These are phyloP conservation scores for Bedellia somnulentella DNA, from an alignment of 2,888 invertebrate species.

Conservation along the genomic window DNA sequence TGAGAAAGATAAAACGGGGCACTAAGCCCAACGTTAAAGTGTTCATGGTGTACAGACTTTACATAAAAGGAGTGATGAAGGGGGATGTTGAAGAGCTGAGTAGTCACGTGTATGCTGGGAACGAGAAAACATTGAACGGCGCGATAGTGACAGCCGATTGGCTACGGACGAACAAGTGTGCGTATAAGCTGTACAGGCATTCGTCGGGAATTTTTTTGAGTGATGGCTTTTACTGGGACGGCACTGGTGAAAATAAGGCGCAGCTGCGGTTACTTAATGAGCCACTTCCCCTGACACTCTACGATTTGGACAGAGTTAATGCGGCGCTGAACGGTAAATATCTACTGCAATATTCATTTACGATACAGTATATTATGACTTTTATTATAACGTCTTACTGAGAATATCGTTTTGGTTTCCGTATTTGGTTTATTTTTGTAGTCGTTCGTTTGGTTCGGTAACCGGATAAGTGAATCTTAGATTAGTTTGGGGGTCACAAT, in stretches of 20 bases:
- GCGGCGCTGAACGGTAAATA: slow-evolving; percentile 57
- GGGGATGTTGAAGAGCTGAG: slow-evolving; percentile 40
- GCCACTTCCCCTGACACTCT: slow-evolving; percentile 51
- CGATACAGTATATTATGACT: too few relatives aligned
- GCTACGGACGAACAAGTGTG: slow-evolving; percentile 48
- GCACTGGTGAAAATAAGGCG: slow-evolving; percentile 26
- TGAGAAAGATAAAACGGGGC: slow-evolving; percentile 49
- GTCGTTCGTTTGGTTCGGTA: too few relatives aligned
- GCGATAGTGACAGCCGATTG: slow-evolving; percentile 49
- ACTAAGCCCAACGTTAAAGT: slow-evolving; percentile 33
- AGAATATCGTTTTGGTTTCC: slow-evolving; percentile 18
- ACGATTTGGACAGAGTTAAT: slow-evolving; percentile 55
- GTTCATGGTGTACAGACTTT: slow-evolving; percentile 49
- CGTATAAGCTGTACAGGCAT: slow-evolving; percentile 49
- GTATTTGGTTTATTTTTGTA: too few relatives aligned
- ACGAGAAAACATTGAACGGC: slow-evolving; percentile 41
- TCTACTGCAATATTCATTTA: slow-evolving; percentile 24
- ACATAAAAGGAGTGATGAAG: slow-evolving; percentile 46
- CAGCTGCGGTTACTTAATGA: slow-evolving; percentile 47
- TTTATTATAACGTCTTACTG: too few relatives aligned
- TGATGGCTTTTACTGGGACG: slow-evolving; percentile 38
- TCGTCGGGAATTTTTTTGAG: slow-evolving; percentile 54
- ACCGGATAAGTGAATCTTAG: too few relatives aligned
- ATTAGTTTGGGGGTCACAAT: too few relatives aligned
- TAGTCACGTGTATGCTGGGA: slow-evolving; percentile 39